phyloP scores from a whole-genome alignment of 2,113 vertebrate genomes.

The Clarias magur region DNA sequence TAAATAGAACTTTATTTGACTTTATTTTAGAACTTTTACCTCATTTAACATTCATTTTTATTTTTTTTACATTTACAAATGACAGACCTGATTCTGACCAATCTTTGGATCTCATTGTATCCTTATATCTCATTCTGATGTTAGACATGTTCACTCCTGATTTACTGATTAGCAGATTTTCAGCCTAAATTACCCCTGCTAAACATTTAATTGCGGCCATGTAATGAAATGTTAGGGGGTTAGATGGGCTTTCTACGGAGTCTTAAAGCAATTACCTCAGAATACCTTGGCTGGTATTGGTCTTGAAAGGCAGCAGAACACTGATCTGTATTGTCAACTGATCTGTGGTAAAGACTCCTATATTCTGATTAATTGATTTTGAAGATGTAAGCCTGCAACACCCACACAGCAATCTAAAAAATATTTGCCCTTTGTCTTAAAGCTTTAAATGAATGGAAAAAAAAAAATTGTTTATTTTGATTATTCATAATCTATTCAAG shows the following conservation, averaged over 20 bases:
- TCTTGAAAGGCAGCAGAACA: not conserved
- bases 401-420: not conserved
- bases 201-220: not conserved
- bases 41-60: not conserved
- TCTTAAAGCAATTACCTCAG: not conserved
- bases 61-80: too few relatives aligned
- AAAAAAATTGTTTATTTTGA: not conserved
- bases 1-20: not conserved
- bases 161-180: not conserved
- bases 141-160: not conserved
- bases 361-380: not conserved
- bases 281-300: not conserved
- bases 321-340: not conserved
- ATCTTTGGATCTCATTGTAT: too few relatives aligned
- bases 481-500: not conserved
- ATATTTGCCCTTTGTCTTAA: not conserved
- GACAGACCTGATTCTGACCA: too few relatives aligned
- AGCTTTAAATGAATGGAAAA: not conserved
- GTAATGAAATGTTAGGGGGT: too few relatives aligned
- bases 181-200: too few relatives aligned
- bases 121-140: too few relatives aligned
- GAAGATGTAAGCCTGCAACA: not conserved
- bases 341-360: not conserved
- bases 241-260: too few relatives aligned
- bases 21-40: not conserved